Base-by-base conservation (phyloP, 2,113 vertebrate species). In the Lontra canadensis region DNA sequence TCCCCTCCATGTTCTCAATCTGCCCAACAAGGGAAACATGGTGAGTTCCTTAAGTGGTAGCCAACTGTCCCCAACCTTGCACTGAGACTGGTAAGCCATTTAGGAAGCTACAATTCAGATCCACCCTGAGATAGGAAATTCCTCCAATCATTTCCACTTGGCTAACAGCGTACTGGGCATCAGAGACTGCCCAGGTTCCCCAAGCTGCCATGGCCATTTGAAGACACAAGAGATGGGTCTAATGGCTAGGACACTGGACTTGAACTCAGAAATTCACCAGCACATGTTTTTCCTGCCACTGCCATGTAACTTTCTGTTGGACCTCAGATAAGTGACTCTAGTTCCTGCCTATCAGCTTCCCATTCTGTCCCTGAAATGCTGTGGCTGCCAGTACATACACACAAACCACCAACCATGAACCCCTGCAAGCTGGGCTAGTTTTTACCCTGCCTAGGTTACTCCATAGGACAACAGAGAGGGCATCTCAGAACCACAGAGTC, bases 31-130 rank as follows among this genome's bases (percentile, higher is more conserved):
- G 67, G 84, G 65, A 63, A 63, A 94, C 59, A 55, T 3, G 36
- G 59, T 73, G 42, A 73, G 59, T 73, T 90, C 34, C 69, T 57
- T 26, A 44, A 88, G 36, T 65, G 52, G 65, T 7, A 3, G 34
- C 47, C 49, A 21, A 20, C 11, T 4, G 2, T 34, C 31, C 63
- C 17, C 42, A 86, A n/a, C 78, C 39, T 61, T 36, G 2, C 18
- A 55, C 20, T 52, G 67, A 21, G 96, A 29, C 44, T 39, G 34
- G 94, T 17, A 71, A 59, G 42, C 73, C 74, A 34, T 96, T 69
- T 59, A 93, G 94, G 82, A 98, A 98, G 96, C 83, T 90, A 71
- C 78, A 97, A 93, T 96, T 94, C 78, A 26, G 49, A 88, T 25
- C 65, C 57, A 14, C 9, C 78, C 49, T 34, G 49, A 89, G 80